Percentiles rank a stretch among this genome's conserved stretches.
phyloP scores from a whole-genome alignment of 37 sponge, comb jelly and placozoan genomes.

The Eunapius fragilis region DNA sequence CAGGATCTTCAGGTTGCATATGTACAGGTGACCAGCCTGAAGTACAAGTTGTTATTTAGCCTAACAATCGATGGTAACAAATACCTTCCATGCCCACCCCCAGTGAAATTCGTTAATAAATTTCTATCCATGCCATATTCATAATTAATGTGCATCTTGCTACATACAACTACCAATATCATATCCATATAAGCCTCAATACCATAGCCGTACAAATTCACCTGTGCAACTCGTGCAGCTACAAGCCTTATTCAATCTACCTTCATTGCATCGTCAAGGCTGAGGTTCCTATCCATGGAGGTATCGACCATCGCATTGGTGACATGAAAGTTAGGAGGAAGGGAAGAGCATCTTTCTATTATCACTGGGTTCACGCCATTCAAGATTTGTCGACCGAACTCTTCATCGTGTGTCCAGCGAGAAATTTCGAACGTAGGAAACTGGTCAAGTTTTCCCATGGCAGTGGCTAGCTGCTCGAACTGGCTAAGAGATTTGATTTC shows the following conservation, averaged over 20 bases:
- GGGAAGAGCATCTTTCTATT: conserved; percentile 10
- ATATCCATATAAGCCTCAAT: too few species aligned
- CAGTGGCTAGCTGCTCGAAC: background rate
- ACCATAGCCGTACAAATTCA: too few species aligned
- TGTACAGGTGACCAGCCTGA: conserved; percentile 77
- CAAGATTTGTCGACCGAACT: conserved; percentile 69
- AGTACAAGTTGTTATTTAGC: too few species aligned
- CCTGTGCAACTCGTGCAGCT: too few species aligned
- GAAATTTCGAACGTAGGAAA: background rate
- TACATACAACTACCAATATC: too few species aligned
- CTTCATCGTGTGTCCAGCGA: conserved; percentile 61
- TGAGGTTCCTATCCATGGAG: conserved; percentile 8
- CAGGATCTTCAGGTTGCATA: conserved; percentile 58
- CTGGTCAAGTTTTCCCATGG: background rate
- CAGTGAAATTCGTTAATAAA: too few species aligned
- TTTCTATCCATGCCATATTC: too few species aligned
- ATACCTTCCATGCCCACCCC: too few species aligned
- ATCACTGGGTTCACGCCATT: conserved; percentile 57
- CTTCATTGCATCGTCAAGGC: conserved; percentile 57
- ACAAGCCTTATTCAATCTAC: conserved; percentile 15
- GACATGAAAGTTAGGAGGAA: conserved; percentile 65
- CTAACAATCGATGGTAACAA: too few species aligned
- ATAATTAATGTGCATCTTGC: too few species aligned
- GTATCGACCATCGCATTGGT: conserved; percentile 44
- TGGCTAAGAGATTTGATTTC: background rate